phyloP scores from a whole-genome alignment of 2,797 vertebrate genomes.

The Numenius phaeopus region DNA sequence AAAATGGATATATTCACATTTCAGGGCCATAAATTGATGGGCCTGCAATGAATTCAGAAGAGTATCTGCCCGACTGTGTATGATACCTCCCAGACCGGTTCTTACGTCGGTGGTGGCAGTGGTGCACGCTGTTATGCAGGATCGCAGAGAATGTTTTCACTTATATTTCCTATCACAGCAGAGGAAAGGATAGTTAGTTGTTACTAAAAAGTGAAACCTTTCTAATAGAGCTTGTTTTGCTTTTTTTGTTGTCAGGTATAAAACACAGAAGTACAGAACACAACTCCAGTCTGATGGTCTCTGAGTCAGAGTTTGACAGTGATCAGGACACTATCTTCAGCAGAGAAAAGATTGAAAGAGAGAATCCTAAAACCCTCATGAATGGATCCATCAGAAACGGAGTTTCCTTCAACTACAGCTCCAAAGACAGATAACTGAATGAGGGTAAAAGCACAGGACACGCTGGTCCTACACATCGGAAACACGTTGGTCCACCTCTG shows the following conservation, averaged over 20 bases:
- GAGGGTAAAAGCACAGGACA: neutral
- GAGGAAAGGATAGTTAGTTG: neutral
- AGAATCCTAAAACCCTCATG: slow-evolving; percentile 74
- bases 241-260: slow-evolving; percentile 81
- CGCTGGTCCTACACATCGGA: neutral
- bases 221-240: neutral
- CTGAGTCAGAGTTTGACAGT: slow-evolving; percentile 93
- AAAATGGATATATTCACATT: neutral
- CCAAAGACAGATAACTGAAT: slow-evolving; percentile 80
- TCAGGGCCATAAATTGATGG: neutral
- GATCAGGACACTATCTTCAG: slow-evolving; percentile 92
- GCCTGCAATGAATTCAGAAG: neutral
- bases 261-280: slow-evolving; percentile 94
- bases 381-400: slow-evolving; percentile 82
- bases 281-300: slow-evolving; percentile 95
- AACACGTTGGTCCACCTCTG: neutral
- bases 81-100: neutral
- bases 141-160: neutral
- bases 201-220: neutral
- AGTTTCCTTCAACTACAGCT: slow-evolving; percentile 80
- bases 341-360: slow-evolving; percentile 81
- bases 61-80: neutral
- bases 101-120: neutral
- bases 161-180: neutral
- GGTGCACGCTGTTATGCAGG: neutral